phyloP scores from a whole-genome alignment of 2,888 invertebrate genomes.

The Bhutanitis thaidina region DNA sequence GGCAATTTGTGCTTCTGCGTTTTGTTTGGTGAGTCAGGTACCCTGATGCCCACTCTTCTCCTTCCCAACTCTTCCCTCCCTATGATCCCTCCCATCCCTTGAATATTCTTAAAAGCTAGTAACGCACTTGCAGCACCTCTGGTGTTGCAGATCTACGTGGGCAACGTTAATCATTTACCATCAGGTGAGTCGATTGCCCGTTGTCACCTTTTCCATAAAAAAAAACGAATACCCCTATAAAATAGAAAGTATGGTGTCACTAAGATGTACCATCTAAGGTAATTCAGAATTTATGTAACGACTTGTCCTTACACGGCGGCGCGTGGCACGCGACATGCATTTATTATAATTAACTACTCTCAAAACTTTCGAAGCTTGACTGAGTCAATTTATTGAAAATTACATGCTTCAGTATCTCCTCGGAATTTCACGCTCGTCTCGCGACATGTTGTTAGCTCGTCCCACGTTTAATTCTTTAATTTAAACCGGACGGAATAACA shows the following conservation, averaged over 20 bases:
- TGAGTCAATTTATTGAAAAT: conserved; percentile 9
- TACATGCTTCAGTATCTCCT: conserved; percentile 4
- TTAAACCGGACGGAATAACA: neutral
- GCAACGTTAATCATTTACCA: too few species aligned
- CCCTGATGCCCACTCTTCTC: too few species aligned
- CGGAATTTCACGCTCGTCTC: neutral
- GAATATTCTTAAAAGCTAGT: too few species aligned
- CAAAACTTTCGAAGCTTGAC: conserved; percentile 15
- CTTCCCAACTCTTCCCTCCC: too few species aligned
- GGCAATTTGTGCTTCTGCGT: too few species aligned
- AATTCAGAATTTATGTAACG: conserved; percentile 18
- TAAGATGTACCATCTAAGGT: conserved; percentile 6
- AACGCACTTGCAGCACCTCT: too few species aligned
- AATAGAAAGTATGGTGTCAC: neutral
- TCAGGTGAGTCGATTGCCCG: too few species aligned
- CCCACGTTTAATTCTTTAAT: conserved; percentile 13
- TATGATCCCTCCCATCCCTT: too few species aligned
- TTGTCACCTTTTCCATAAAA: too few species aligned
- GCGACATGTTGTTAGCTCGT: conserved; percentile 1
- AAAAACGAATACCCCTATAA: too few species aligned
- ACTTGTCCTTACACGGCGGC: conserved; percentile 17
- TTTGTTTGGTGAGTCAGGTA: too few species aligned
- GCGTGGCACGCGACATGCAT: conserved; percentile 16
- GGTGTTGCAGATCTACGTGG: too few species aligned
- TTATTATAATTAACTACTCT: conserved; percentile 18